Conservation (phyloP, 2,113 vertebrate species). For the Pomatorhinus ruficollis region DNA sequence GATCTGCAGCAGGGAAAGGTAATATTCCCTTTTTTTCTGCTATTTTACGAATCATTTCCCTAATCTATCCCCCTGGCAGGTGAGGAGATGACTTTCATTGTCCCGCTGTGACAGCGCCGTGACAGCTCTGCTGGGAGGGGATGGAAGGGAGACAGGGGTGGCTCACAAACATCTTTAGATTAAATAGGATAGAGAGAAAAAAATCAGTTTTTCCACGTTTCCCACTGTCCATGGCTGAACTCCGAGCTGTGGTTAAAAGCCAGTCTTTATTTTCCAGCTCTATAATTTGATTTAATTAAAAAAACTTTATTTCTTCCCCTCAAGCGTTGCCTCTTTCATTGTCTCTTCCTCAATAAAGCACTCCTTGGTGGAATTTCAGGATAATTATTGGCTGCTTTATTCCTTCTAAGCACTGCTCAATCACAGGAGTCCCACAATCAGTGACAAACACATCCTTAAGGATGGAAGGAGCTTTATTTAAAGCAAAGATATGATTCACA, state of each 20-base stretch:
- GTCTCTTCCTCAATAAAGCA: not conserved
- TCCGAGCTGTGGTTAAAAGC: not conserved
- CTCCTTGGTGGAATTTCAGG: not conserved
- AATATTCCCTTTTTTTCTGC: not conserved
- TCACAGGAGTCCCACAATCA: not conserved
- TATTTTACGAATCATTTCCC: not conserved
- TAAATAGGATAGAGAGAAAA: not conserved
- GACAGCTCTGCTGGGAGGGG: not conserved
- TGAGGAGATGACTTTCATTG: not conserved
- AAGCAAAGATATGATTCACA: slow-evolving; percentile 44
- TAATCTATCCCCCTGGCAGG: not conserved
- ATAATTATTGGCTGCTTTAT: slow-evolving; percentile 27
- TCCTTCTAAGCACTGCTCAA: not conserved
- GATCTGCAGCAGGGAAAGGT: not conserved
- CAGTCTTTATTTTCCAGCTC: not conserved
- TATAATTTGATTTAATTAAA: not conserved
- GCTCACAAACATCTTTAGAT: not conserved
- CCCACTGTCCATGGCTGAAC: not conserved
- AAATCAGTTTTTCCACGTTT: not conserved
- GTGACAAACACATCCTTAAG: slow-evolving; percentile 1
- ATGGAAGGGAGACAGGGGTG: not conserved
- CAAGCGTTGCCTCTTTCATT: not conserved
- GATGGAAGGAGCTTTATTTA: slow-evolving; percentile 41
- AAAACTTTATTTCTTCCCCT: not conserved
- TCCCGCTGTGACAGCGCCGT: rapidly evolving